Conservation (phyloP, 2,797 vertebrate genomes). For the Smutsia temminckii region DNA sequence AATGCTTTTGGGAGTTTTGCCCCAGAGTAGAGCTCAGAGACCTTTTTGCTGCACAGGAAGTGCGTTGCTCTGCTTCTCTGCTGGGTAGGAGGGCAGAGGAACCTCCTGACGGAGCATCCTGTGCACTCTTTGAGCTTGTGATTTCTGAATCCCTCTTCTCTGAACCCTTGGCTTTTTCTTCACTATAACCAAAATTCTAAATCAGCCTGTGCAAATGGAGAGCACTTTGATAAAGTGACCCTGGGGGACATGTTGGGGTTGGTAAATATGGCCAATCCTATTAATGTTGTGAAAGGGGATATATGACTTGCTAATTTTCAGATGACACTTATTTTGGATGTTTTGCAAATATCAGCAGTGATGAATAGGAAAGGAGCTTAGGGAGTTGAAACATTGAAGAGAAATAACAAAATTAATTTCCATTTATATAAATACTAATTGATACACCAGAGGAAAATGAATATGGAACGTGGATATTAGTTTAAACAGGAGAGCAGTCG, state of each 20-base stretch:
- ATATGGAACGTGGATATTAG: slow-evolving; percentile 40
- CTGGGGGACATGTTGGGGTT: neutral
- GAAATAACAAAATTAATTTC: slow-evolving; percentile 76
- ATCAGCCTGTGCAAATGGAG: neutral
- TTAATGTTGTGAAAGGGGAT: slow-evolving; percentile 61
- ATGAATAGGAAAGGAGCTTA: slow-evolving; percentile 67
- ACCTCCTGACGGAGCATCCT: neutral
- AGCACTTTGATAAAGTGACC: neutral
- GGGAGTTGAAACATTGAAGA: slow-evolving; percentile 47
- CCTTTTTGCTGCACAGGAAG: neutral
- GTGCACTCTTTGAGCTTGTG: neutral
- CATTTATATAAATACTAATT: slow-evolving; percentile 74
- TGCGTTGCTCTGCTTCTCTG: neutral
- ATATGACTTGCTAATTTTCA: slow-evolving; percentile 71
- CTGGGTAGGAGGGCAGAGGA: neutral
- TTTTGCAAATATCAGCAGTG: slow-evolving; percentile 74
- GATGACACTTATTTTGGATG: slow-evolving; percentile 70
- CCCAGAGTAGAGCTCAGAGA: neutral
- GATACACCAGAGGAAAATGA: slow-evolving; percentile 63
- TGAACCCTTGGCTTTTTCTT: neutral
- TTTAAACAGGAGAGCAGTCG: neutral
- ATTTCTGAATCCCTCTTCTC: neutral
- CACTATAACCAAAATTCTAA: neutral
- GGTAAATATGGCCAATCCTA: slow-evolving; percentile 31
- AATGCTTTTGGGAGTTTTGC: neutral